Percentiles rank a stretch among this genome's conserved stretches.
Evolutionary conservation across 2,888 invertebrate genomes (phyloP).

Genomic region (Aphidius colemani): DNA sequence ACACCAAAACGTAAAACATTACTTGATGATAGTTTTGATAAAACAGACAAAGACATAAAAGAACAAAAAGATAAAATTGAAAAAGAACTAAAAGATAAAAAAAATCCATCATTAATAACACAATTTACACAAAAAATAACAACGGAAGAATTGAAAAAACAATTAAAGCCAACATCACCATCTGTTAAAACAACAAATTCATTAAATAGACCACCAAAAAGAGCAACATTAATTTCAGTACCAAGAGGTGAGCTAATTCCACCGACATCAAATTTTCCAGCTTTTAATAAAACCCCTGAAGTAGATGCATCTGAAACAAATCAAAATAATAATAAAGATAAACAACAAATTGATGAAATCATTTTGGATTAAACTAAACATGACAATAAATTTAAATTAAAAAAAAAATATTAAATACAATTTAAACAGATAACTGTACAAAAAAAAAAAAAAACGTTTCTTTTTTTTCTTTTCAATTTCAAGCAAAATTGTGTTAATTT

Average conservation of each 20-base stretch:
- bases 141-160: slow-evolving; percentile 52
- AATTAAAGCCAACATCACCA: slow-evolving; percentile 37
- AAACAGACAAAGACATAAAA: slow-evolving; percentile 35
- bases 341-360: slow-evolving; percentile 24
- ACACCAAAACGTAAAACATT: slow-evolving; percentile 39
- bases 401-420: slow-evolving; percentile 10
- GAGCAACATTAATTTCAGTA: slow-evolving; percentile 50
- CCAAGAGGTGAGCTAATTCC: slow-evolving; percentile 46
- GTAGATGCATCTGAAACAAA: slow-evolving; percentile 23
- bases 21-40: slow-evolving; percentile 33
- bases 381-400: background rate
- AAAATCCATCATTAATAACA: slow-evolving; percentile 56
- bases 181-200: slow-evolving; percentile 36
- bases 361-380: slow-evolving; percentile 12
- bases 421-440: background rate
- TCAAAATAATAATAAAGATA: slow-evolving; percentile 35
- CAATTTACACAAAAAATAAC: slow-evolving; percentile 60
- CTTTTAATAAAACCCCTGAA: slow-evolving; percentile 29
- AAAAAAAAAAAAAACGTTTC: background rate
- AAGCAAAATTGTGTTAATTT: background rate
- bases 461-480: slow-evolving; percentile 1
- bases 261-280: slow-evolving; percentile 38
- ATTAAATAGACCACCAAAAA: slow-evolving; percentile 43
- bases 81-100: slow-evolving; percentile 44
- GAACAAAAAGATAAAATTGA: slow-evolving; percentile 30